A percentile compares a stretch with the other conserved stretches of the same genome.
Conservation (phyloP, 2,113 vertebrate species). For the Gila orcuttii region DNA sequence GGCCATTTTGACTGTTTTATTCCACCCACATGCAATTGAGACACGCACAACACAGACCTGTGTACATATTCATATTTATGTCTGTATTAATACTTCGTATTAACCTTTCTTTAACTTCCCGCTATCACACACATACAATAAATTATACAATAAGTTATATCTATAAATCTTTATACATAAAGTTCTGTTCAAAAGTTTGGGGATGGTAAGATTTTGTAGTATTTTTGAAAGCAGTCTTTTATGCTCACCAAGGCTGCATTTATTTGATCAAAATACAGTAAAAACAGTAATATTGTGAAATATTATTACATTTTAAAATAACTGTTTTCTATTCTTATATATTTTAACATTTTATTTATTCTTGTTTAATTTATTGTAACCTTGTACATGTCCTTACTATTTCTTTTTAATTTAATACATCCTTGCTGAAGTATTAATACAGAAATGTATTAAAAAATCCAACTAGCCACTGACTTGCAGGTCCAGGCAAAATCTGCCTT, state of each 20-base stretch:
- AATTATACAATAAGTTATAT: background rate
- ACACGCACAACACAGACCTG: background rate
- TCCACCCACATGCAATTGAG: conserved; percentile 28
- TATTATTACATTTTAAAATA: background rate
- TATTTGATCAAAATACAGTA: background rate
- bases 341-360: background rate
- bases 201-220: too few relatives aligned
- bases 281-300: background rate
- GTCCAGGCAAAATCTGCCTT: background rate
- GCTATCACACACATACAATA: conserved; percentile 11
- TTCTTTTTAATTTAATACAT: too few relatives aligned
- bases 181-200: background rate
- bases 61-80: background rate
- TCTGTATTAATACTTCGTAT: background rate
- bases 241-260: background rate
- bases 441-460: background rate
- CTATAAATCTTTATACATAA: too few relatives aligned
- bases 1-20: conserved; percentile 28
- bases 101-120: background rate
- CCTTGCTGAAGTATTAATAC: too few relatives aligned
- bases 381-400: too few relatives aligned
- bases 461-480: background rate
- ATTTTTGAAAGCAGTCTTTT: background rate
- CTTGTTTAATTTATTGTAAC: background rate
- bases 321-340: background rate